These are phyloP conservation scores for Troides helena DNA, from an alignment of 2,888 invertebrate species.

Conservation along the genomic window DNA sequence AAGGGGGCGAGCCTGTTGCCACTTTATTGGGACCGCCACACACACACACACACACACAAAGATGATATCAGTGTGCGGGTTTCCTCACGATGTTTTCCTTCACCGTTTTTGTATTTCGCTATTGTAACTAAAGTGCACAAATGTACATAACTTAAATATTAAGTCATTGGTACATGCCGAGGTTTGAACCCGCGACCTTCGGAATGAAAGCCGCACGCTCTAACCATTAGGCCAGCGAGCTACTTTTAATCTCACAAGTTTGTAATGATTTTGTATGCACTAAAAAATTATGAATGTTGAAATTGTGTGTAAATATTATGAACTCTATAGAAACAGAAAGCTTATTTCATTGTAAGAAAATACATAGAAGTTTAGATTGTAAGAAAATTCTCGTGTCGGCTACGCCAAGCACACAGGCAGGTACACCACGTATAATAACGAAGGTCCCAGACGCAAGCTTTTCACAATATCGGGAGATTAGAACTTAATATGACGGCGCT, in stretches of 20 bases:
- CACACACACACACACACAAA: too few relatives aligned
- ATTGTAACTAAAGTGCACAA: too few relatives aligned
- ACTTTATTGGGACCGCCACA: too few relatives aligned
- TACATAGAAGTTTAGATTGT: background rate
- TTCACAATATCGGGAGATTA: constrained; percentile 31
- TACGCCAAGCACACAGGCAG: constrained; percentile 1
- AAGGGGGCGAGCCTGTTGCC: too few relatives aligned
- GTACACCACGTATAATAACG: constrained; percentile 21
- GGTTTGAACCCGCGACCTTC: too few relatives aligned
- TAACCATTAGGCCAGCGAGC: too few relatives aligned
- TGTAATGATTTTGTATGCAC: background rate
- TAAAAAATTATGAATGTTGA: background rate
- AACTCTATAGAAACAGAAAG: background rate
- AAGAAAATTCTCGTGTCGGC: constrained; percentile 10
- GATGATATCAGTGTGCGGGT: too few relatives aligned
- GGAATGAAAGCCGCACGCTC: too few relatives aligned
- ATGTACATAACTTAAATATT: too few relatives aligned
- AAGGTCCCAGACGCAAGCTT: constrained; percentile 26
- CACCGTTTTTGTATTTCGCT: too few relatives aligned
- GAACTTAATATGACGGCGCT: constrained; percentile 28
- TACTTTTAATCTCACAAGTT: background rate
- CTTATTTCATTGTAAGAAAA: background rate
- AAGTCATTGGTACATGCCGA: too few relatives aligned
- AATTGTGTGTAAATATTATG: background rate
- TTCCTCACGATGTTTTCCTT: too few relatives aligned